These are phyloP conservation scores for Zapornia atra DNA, from an alignment of 2,113 vertebrate genomes.

Conservation along the genomic window DNA sequence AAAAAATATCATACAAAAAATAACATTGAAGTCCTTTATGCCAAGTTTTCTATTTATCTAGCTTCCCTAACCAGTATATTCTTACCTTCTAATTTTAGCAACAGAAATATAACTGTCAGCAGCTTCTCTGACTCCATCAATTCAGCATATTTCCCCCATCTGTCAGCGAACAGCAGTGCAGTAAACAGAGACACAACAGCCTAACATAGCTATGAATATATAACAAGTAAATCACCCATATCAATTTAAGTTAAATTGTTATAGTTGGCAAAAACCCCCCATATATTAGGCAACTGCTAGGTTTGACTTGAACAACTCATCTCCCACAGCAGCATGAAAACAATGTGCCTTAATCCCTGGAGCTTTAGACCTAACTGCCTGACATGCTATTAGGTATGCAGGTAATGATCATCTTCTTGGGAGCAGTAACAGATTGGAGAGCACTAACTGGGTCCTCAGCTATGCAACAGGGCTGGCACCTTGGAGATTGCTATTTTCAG, in stretches of 20 bases:
- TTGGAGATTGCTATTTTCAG: neutral
- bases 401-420: neutral
- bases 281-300: neutral
- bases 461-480: neutral
- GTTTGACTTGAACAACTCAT: neutral
- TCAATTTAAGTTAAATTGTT: neutral
- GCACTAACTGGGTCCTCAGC: neutral
- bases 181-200: neutral
- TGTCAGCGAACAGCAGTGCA: neutral
- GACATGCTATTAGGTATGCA: neutral
- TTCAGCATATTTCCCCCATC: neutral
- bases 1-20: neutral
- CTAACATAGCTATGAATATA: conserved; percentile 1
- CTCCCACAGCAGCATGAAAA: neutral
- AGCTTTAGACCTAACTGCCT: neutral
- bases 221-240: neutral
- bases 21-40: neutral
- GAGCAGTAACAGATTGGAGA: neutral
- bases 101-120: neutral
- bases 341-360: neutral
- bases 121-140: neutral
- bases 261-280: neutral
- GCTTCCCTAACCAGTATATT: neutral
- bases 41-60: neutral
- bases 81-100: neutral